Evolutionary conservation across 2,113 vertebrate species (phyloP), one percentile per base, ranked within the genome.

Genomic region (Spea bombifrons): DNA sequence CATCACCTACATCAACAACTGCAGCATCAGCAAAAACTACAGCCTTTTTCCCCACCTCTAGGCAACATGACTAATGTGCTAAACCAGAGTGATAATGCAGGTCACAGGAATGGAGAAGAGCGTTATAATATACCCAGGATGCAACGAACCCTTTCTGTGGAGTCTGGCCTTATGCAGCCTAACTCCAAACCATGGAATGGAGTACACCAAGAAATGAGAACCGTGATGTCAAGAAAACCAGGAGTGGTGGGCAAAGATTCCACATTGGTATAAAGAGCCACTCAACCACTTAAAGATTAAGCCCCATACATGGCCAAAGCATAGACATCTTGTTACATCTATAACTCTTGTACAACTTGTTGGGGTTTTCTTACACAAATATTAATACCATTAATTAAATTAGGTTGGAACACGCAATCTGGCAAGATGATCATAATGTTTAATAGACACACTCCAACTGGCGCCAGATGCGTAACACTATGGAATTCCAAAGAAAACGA

Each of bases 161-260:
- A 94, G 5, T 84, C 91, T 0, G 91, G 88, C 2, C 81, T 94
- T 68, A 88, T 94, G 75, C 93, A 88, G 76, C 81, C 81, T 0
- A 91, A 89, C 73, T 61, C 84, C 44, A 90, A 90, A 70, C 91
- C 87, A 57, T 97, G 97, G 97, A 92, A 92, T 0, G 88, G 92
- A 0, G 84, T 93, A 75, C 87, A 92, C 4, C 89, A 88, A 2
- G 95, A 97, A 82, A 95, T 94, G 94, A 92, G 86, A 85, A 89
- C 90, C 0, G 86, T 91, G 61, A 84, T 94, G 63, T 84, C 94
- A 0, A 88, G 88, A 0, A 94, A 93, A 84, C 80, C 89, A 0
- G 84, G 84, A 3, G 84, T 87, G 46, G 82, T 87, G 0, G 88
- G 92, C 57, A 97, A 95, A 86, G 95, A 96, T 77, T 96, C 95